Base-by-base conservation (phyloP, 2,113 vertebrate species). In the Sylvietta virens region DNA sequence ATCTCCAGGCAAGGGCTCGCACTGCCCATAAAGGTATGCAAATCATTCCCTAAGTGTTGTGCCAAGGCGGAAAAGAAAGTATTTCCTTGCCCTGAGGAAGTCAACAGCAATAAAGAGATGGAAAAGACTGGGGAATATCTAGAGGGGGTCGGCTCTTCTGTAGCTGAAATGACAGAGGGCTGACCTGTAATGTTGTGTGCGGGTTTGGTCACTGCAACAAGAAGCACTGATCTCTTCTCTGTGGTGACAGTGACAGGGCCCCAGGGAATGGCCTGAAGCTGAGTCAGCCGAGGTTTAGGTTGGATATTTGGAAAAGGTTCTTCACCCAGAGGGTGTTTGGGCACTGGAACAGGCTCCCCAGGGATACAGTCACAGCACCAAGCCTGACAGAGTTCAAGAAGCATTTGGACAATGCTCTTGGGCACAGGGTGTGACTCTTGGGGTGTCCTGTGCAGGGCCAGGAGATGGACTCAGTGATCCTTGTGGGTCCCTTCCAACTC, bases 1-100 rank as follows among this genome's bases (percentile, higher is more conserved):
- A 82, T 94, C 95, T 97, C 91, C 95, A 91, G 91, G 92, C 95
- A 91, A 93, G 88, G 56, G 72, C 88, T 93, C 7, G 22, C 3
- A 87, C 87, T 1, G 1, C 81, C 66, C 64, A 71, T 93, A 67
- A 92, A 95, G 71, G 22, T 44, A 92, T 83, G 86, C 91, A 92
- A 95, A 95, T 97, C 48, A 67, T 56, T 81, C 51, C 2, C 35
- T 44, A 78, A 69, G 88, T 80, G 60, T 39, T 86, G 60, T 66
- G 88, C 87, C 48, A 51, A 64, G 1, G 0, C 0, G 5, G 47
- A 50, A 64, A 88, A 81, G 67, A 94, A 94, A 86, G 11, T 64
- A 88, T 96, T 97, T 96, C 88, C 83, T 91, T 95, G 96, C 88
- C 94, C 83, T 23, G 48, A 92, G 92, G 94, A 92, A 74, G 76